Conservation (phyloP, 2,113 vertebrate species). For the Dicrurus megarhynchus region DNA sequence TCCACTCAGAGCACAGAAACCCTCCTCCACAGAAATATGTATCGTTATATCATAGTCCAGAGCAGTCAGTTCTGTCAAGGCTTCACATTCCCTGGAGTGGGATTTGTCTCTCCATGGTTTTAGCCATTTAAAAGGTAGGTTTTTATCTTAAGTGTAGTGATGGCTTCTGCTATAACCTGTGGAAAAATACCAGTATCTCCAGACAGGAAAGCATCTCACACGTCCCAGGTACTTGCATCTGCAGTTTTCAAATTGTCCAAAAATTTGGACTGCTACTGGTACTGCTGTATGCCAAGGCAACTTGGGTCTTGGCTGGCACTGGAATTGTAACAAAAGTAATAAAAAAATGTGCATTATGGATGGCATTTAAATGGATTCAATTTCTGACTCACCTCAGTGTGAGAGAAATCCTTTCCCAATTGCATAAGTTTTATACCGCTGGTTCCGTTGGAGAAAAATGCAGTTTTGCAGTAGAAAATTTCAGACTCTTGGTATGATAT, state of each 20-base stretch:
- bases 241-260: background rate
- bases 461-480: background rate
- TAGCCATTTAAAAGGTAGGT: background rate
- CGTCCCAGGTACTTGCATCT: background rate
- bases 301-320: background rate
- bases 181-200: background rate
- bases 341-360: background rate
- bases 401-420: background rate
- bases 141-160: background rate
- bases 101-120: background rate
- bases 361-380: background rate
- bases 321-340: background rate
- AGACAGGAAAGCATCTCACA: background rate
- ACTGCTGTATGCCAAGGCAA: background rate
- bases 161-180: background rate
- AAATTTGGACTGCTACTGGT: background rate
- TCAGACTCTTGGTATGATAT: background rate
- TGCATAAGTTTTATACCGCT: background rate
- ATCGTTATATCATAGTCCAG: background rate
- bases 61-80: background rate
- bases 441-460: background rate
- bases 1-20: background rate
- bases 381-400: background rate
- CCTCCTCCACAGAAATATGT: background rate
- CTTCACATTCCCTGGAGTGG: background rate